Percentiles rank a stretch among this genome's conserved stretches.
Conservation (phyloP, 1,140 invertebrate species). For the Diploscapter pachys region DNA sequence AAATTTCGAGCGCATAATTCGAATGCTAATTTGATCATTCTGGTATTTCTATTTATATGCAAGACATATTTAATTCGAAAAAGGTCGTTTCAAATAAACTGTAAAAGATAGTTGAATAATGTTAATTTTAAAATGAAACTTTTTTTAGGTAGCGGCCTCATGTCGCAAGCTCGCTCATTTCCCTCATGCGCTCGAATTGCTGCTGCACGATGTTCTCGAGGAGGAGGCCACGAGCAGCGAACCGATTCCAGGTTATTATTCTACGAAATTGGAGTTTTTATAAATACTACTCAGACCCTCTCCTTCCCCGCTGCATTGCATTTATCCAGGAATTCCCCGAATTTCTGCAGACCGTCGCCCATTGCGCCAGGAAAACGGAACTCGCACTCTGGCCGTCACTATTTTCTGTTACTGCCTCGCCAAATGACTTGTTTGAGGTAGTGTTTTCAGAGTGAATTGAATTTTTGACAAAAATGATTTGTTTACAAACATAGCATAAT, state of each 20-base stretch:
- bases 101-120: no score
- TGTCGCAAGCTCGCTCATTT: constrained; percentile 92
- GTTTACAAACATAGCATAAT: no score
- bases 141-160: constrained; percentile 74
- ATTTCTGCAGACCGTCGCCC: constrained; percentile 88
- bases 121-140: no score
- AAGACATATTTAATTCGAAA: no score
- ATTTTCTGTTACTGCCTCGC: constrained; percentile 91
- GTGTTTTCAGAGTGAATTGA: not conserved
- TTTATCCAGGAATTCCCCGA: constrained; percentile 98
- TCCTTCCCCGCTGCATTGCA: constrained; percentile 90
- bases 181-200: constrained; percentile 90
- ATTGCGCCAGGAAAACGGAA: constrained; percentile 97
- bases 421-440: constrained; percentile 87
- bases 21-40: no score
- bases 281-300: constrained; percentile 70
- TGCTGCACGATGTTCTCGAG: constrained; percentile 87
- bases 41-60: no score
- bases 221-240: constrained; percentile 98
- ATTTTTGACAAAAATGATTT: not conserved
- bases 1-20: no score
- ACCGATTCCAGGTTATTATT: constrained; percentile 75
- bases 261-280: not conserved
- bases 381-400: constrained; percentile 96
- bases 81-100: no score